These are phyloP conservation scores for Venustoraphidia nigricollis DNA, from an alignment of 2,888 invertebrate species.

Conservation along the genomic window DNA sequence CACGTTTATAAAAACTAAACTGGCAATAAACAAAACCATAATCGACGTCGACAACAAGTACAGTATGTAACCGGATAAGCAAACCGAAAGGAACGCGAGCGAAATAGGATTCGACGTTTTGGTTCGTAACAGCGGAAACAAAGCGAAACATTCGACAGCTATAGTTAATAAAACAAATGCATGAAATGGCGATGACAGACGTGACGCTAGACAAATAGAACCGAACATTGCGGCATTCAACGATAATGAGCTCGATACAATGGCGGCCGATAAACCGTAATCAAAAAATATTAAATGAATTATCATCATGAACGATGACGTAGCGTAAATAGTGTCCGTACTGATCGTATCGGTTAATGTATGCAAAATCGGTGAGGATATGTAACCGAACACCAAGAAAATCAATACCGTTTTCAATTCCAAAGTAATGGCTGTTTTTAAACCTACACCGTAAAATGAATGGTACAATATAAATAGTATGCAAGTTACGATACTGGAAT, in stretches of 20 bases:
- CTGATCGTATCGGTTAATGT: slow-evolving; percentile 93
- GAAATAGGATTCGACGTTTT: slow-evolving; percentile 40
- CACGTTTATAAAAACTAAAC: slow-evolving; percentile 48
- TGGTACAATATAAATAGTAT: slow-evolving; percentile 47
- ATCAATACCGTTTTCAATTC: slow-evolving; percentile 66
- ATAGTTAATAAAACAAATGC: slow-evolving; percentile 83
- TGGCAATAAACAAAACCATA: slow-evolving; percentile 41
- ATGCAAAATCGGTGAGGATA: slow-evolving; percentile 81
- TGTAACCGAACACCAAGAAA: slow-evolving; percentile 73
- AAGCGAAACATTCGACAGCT: slow-evolving; percentile 75
- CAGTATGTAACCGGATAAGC: slow-evolving; percentile 34
- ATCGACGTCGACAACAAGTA: slow-evolving; percentile 36
- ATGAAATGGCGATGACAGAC: slow-evolving; percentile 70
- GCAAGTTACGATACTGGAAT: slow-evolving; percentile 36
- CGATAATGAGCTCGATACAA: slow-evolving; percentile 83
- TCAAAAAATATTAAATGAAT: slow-evolving; percentile 85
- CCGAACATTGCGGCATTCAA: slow-evolving; percentile 91
- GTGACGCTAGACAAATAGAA: slow-evolving; percentile 85
- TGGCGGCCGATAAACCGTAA: slow-evolving; percentile 74
- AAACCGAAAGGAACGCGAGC: slow-evolving; percentile 33
- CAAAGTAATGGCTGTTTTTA: slow-evolving; percentile 26
- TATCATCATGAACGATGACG: slow-evolving; percentile 74
- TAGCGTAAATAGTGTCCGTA: slow-evolving; percentile 93
- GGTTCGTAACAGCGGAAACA: slow-evolving; percentile 68
- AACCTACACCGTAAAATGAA: slow-evolving; percentile 18